phyloP scores from a whole-genome alignment of 2,797 vertebrate genomes.

The Anomalospiza imberbis region DNA sequence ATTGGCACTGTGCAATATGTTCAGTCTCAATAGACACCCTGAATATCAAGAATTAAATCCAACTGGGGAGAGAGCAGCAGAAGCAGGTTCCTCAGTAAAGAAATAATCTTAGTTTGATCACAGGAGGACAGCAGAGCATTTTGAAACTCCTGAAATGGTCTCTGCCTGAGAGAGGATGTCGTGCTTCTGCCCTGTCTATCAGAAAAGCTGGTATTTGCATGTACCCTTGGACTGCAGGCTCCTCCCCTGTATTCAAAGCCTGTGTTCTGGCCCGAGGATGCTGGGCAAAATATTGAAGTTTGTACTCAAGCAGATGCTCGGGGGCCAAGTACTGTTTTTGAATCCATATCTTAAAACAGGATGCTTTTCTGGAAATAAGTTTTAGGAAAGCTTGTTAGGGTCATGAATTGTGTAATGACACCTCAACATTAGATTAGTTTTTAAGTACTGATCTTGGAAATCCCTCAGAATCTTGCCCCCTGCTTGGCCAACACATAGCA shows the following conservation, averaged over 20 bases:
- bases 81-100: background rate
- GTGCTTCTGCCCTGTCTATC: fast-evolving
- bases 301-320: background rate
- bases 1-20: background rate
- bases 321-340: background rate
- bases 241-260: background rate
- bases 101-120: background rate
- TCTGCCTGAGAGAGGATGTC: background rate
- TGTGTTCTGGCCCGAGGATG: background rate
- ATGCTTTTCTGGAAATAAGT: background rate
- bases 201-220: background rate
- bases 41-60: background rate
- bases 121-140: background rate
- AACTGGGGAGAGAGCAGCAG: background rate
- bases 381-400: background rate
- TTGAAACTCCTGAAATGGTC: background rate
- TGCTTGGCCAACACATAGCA: background rate
- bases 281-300: background rate
- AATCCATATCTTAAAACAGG: background rate
- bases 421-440: background rate
- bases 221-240: background rate
- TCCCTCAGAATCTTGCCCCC: background rate
- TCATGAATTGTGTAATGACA: background rate
- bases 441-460: background rate
- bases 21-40: background rate